Percentiles rank a stretch among this genome's conserved stretches.
Conservation (phyloP, 2,797 vertebrate species). For the Kryptopterus vitreolus region DNA sequence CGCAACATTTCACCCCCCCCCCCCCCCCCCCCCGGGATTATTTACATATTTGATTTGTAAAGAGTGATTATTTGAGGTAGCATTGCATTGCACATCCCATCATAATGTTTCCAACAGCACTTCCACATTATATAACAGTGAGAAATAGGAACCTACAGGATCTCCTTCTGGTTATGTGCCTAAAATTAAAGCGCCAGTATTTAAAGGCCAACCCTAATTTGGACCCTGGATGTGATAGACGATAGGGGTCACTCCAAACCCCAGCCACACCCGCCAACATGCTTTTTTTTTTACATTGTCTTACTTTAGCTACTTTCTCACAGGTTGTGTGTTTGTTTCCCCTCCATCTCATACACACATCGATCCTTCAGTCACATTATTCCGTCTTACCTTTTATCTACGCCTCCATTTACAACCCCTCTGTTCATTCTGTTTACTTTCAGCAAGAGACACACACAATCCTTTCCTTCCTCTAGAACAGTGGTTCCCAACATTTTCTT, state of each 20-base stretch:
- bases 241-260: background rate
- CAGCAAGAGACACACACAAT: no score
- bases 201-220: background rate
- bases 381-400: background rate
- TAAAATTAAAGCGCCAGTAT: no score
- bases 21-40: no score
- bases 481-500: no score
- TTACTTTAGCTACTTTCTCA: background rate
- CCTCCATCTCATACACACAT: background rate
- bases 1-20: background rate
- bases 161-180: background rate
- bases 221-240: background rate
- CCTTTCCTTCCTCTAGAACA: no score
- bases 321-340: background rate
- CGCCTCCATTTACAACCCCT: no score
- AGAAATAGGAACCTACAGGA: background rate
- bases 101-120: background rate
- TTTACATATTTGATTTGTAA: no score
- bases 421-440: no score
- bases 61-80: background rate
- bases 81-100: background rate
- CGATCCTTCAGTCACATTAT: background rate
- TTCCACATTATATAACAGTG: background rate
- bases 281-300: background rate
- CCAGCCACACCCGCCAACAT: background rate